These are phyloP conservation scores for Arge pagana DNA, from an alignment of 2,888 invertebrate genomes.

Conservation along the genomic window DNA sequence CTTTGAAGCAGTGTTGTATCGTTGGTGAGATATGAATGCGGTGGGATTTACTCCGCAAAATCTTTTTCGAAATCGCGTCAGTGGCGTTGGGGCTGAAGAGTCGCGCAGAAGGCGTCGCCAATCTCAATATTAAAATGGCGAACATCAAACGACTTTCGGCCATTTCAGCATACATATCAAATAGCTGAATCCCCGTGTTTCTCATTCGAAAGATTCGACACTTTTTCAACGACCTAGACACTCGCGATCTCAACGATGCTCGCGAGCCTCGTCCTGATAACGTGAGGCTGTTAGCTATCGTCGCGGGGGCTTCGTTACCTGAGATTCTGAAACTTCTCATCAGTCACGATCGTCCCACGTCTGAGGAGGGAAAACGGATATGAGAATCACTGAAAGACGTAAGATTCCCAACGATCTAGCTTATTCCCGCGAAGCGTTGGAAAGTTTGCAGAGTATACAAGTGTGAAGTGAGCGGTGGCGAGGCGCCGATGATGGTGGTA, in stretches of 20 bases:
- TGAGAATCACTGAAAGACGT: conserved; percentile 31
- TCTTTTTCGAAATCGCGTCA: too few species aligned
- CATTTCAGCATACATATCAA: conserved; percentile 26
- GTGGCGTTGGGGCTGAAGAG: too few species aligned
- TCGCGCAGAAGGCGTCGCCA: conserved; percentile 19
- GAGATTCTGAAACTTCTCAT: neutral
- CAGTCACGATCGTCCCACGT: neutral
- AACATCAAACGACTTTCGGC: conserved; percentile 24
- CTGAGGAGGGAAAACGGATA: neutral
- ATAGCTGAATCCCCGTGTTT: conserved; percentile 24
- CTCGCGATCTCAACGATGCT: neutral
- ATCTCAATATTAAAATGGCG: conserved; percentile 28
- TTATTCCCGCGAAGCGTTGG: conserved; percentile 24
- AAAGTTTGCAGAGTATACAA: conserved; percentile 20
- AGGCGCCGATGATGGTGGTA: conserved; percentile 10
- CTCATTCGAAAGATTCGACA: too few species aligned
- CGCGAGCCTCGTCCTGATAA: neutral
- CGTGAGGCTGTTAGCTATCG: too few species aligned
- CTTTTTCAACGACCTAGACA: too few species aligned
- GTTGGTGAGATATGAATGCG: neutral
- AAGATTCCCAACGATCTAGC: conserved; percentile 29
- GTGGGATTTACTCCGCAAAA: conserved; percentile 10
- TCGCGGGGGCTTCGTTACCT: too few species aligned
- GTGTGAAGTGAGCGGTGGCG: neutral
- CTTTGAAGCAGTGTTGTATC: too few species aligned